These are phyloP conservation scores for Vicugna pacos DNA, from an alignment of 2,113 vertebrate genomes.

Conservation along the genomic window DNA sequence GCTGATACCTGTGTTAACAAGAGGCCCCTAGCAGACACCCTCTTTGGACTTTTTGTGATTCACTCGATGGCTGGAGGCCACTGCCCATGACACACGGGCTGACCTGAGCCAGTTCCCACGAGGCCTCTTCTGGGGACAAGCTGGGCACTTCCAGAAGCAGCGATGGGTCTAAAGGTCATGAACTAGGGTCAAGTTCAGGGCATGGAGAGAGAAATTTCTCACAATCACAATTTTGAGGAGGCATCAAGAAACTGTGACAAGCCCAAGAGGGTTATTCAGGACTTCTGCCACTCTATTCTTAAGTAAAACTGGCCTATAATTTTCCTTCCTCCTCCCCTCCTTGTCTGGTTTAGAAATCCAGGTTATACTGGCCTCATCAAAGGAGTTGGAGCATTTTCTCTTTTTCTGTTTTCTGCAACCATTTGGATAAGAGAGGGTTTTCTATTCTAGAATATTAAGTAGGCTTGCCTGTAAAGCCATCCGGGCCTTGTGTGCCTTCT, in stretches of 20 bases:
- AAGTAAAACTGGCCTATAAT: not conserved
- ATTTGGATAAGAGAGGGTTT: not conserved
- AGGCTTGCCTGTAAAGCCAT: not conserved
- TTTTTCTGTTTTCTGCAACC: not conserved
- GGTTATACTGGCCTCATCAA: not conserved
- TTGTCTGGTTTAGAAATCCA: not conserved
- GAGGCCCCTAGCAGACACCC: not conserved
- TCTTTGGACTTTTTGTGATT: not conserved
- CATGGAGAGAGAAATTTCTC: not conserved
- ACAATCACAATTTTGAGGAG: slow-evolving; percentile 1
- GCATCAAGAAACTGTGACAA: not conserved
- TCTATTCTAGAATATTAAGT: not conserved
- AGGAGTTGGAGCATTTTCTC: not conserved
- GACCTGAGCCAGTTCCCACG: not conserved
- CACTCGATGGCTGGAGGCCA: fast-evolving
- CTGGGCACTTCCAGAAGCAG: not conserved
- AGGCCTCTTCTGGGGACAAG: not conserved
- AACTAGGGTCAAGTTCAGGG: not conserved
- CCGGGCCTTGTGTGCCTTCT: not conserved
- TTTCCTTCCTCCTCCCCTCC: not conserved
- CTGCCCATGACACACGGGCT: not conserved
- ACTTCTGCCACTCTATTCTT: not conserved
- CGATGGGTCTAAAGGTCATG: not conserved
- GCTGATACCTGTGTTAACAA: not conserved
- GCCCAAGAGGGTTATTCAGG: not conserved